Conservation (phyloP, 2,888 invertebrate species). For the Piscicola geometra region DNA sequence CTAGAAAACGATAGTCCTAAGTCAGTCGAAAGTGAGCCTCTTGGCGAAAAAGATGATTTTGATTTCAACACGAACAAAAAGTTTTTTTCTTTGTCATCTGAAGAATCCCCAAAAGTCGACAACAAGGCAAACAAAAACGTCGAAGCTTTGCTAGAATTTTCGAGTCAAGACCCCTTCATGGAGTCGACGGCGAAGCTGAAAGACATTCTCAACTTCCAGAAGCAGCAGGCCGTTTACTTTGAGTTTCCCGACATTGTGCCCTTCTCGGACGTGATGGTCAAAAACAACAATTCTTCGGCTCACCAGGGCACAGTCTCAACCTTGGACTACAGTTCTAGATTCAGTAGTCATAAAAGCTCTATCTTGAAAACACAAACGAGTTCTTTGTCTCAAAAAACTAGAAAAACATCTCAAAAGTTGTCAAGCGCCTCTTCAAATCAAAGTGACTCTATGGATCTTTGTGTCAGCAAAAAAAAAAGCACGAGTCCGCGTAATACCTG, state of each 20-base stretch:
- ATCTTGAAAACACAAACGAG: neutral
- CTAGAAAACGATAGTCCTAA: constrained; percentile 11
- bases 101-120: neutral
- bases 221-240: constrained; percentile 6
- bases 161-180: neutral
- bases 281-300: neutral
- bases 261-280: neutral
- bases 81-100: neutral
- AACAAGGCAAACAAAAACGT: neutral
- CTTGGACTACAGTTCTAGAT: neutral
- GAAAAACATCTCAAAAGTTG: neutral
- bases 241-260: constrained; percentile 15
- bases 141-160: constrained; percentile 4
- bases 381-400: neutral
- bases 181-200: constrained; percentile 28
- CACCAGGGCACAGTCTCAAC: neutral
- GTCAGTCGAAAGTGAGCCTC: neutral
- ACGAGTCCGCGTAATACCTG: constrained; percentile 2
- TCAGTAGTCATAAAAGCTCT: neutral
- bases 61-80: neutral
- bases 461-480: neutral
- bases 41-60: neutral
- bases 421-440: neutral
- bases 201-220: constrained; percentile 29
- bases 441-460: neutral